A percentile compares a stretch with the other conserved stretches of the same genome.
Evolutionary conservation across 2,113 vertebrate species (phyloP).

Genomic region (Poecilia latipinna): DNA sequence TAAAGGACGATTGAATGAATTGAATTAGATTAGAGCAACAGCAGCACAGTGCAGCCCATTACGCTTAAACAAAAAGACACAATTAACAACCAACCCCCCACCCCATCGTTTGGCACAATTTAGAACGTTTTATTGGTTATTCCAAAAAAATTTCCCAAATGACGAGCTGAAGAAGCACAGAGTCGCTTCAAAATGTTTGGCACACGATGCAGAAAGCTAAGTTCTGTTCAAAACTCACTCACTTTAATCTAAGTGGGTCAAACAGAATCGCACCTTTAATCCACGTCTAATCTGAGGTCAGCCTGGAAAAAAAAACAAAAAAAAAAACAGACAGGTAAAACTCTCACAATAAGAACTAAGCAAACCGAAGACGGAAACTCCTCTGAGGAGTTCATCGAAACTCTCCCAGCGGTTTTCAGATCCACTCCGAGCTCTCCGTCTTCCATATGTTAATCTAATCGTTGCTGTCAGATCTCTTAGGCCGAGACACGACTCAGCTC

Average conservation of each 20-base stretch:
- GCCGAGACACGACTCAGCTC: constrained; percentile 12
- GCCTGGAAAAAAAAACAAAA: neutral
- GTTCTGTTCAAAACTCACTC: neutral
- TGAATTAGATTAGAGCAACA: neutral
- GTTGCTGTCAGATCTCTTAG: constrained; percentile 36
- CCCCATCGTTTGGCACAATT: neutral
- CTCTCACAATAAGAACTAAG: neutral
- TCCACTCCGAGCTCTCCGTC: neutral
- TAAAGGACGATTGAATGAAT: too few relatives aligned
- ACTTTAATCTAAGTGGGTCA: neutral
- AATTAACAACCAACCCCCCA: neutral
- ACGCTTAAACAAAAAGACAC: neutral
- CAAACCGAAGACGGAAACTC: constrained; percentile 4
- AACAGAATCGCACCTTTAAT: neutral
- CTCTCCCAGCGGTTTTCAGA: constrained; percentile 9
- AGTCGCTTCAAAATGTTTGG: neutral
- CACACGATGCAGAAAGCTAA: neutral
- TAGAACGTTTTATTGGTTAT: neutral
- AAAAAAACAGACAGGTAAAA: neutral
- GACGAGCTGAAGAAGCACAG: neutral
- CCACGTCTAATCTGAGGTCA: neutral
- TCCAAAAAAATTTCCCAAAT: neutral
- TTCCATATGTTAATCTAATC: constrained; percentile 41
- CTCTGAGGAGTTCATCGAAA: neutral
- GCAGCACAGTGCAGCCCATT: neutral